phyloP scores from a whole-genome alignment of 23 tunicate species.

The Ascidia mentula region DNA sequence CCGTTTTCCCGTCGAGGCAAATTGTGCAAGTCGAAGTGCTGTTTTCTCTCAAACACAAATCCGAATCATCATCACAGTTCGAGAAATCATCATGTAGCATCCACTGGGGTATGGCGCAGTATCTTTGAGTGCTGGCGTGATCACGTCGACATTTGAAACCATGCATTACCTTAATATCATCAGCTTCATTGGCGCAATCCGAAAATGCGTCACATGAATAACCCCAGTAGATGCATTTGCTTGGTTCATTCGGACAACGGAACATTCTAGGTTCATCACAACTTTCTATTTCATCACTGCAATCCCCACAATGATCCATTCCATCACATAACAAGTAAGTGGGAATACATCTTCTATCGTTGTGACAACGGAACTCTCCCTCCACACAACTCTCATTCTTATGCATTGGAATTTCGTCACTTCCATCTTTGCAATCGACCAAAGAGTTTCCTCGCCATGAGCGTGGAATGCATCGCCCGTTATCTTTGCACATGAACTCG shows the following conservation, averaged over 20 bases:
- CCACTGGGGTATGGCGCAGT: slow-evolving; percentile 33
- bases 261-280: slow-evolving; percentile 20
- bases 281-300: slow-evolving; percentile 46
- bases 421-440: slow-evolving; percentile 19
- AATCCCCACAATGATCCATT: slow-evolving; percentile 45
- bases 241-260: slow-evolving; percentile 22
- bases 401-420: slow-evolving; percentile 13
- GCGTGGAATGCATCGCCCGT: slow-evolving; percentile 46
- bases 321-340: slow-evolving; percentile 35
- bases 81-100: slow-evolving; percentile 10
- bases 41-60: slow-evolving; percentile 15
- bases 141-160: slow-evolving; percentile 28
- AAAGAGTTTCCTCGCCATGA: slow-evolving; percentile 16
- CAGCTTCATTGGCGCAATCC: slow-evolving; percentile 12
- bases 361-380: slow-evolving; percentile 29
- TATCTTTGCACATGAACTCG: slow-evolving; percentile 38
- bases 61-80: slow-evolving; percentile 23
- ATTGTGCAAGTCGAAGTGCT: background rate
- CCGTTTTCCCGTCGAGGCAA: slow-evolving; percentile 5
- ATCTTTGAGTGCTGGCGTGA: background rate
- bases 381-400: background rate
- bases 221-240: slow-evolving; percentile 5
- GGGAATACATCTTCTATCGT: slow-evolving; percentile 15
- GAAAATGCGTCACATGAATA: slow-evolving; percentile 16
- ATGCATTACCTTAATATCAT: background rate